A percentile compares a stretch with the other conserved stretches of the same genome.
These are phyloP conservation scores for Oxyruncus cristatus DNA, from an alignment of 2,113 vertebrate species.

Conservation along the genomic window DNA sequence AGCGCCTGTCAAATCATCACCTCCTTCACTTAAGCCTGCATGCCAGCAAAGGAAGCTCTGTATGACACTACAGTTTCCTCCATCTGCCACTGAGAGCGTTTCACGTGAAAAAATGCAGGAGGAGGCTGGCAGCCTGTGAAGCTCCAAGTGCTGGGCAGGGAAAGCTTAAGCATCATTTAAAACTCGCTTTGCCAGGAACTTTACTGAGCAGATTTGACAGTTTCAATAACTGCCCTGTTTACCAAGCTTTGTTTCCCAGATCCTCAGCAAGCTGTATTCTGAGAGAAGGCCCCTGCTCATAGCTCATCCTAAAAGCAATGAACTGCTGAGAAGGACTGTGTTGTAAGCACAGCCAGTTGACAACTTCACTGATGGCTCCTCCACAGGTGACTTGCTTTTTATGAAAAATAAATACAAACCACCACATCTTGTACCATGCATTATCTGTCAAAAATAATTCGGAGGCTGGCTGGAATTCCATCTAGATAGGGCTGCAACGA, in stretches of 20 bases:
- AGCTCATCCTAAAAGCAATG: background rate
- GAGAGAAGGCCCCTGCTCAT: background rate
- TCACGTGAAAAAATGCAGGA: background rate
- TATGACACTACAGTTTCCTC: background rate
- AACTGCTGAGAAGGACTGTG: background rate
- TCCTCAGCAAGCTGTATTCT: background rate
- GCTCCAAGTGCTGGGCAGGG: background rate
- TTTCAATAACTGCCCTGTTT: background rate
- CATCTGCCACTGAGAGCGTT: background rate
- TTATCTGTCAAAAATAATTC: background rate
- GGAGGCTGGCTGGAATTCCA: background rate
- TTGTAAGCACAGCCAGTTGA: background rate
- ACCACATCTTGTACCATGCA: background rate
- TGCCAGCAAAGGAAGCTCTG: background rate
- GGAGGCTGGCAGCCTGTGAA: background rate
- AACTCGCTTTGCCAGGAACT: background rate
- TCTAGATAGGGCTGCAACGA: background rate
- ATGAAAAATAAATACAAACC: constrained; percentile 1
- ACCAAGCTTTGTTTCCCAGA: background rate
- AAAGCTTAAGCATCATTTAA: background rate
- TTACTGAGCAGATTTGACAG: background rate
- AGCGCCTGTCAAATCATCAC: background rate
- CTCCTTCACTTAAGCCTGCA: background rate
- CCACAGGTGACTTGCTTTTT: background rate
- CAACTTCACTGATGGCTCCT: background rate